Base-by-base conservation (phyloP, 2,888 invertebrate species). In the Scaptomyza caliginosa region DNA sequence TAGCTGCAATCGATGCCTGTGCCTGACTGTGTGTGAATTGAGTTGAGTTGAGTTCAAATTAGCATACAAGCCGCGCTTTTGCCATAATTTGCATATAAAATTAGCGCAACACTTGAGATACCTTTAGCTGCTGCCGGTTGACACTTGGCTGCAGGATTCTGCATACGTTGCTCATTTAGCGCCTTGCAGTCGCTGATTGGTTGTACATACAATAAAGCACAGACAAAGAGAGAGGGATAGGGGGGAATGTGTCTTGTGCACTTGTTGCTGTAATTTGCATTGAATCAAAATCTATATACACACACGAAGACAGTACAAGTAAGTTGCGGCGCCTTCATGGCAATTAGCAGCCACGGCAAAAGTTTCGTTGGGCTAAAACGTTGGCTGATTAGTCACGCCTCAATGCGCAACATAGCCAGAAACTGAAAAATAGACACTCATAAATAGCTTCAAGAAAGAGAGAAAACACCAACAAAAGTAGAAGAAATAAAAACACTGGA, bases 71-170 rank as follows among this genome's bases (percentile, higher is more conserved):
- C 76, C 74, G 80, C 67, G 80, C 85, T 85, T 79, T 86, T 77
- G 80, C 77, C 83, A 85, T 83, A 80, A 84, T 84, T 84, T 84
- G 83, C 83, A 84, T 84, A 86, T 85, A 84, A 84, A 84, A 84
- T 84, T 84, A 84, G 83, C 83, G 72, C 80, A 84, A 84, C 83
- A 84, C 76, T 77, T 80, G 72, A 34, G 64, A 57, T n/a, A n/a
- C n/a, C n/a, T n/a, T n/a, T n/a, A n/a, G 16, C 42, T 43, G 32
- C 40, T n/a, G n/a, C 50, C 19, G 60, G 68, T 40, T 40, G 60
- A 62, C 67, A 67, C 67, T 55, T 55, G 67, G 45, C 28, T 21
- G 58, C 11, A 50, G 57, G 23, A 26, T 55, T 45, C 51, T 63
- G 52, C 52, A 46, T 46, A 21, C 46, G 46, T 32, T 46, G 83